A percentile compares a stretch with the other conserved stretches of the same genome.
phyloP scores from a whole-genome alignment of 92 coral and sea anemone genomes.

The Meandrina meandrites region DNA sequence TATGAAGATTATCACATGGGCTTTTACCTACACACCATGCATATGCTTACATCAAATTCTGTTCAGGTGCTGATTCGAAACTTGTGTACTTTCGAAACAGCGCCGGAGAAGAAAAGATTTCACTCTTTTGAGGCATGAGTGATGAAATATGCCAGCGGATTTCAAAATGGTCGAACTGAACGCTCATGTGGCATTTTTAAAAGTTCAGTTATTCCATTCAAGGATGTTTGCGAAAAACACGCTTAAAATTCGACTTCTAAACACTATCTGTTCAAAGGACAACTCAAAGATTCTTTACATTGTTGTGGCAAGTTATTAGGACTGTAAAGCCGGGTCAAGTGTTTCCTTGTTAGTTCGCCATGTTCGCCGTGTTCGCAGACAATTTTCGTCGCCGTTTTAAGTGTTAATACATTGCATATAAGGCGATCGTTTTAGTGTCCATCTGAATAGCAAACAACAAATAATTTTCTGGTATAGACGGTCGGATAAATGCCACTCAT shows the following conservation, averaged over 20 bases:
- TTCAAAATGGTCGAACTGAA: background rate
- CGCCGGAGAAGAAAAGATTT: background rate
- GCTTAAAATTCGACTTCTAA: background rate
- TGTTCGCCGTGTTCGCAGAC: background rate
- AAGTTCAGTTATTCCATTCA: background rate
- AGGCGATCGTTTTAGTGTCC: background rate
- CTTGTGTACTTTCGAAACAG: background rate
- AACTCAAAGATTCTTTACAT: background rate
- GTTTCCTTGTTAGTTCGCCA: background rate
- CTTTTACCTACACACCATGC: too few relatives aligned
- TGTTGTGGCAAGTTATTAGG: background rate
- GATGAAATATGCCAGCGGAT: background rate
- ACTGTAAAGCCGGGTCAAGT: background rate
- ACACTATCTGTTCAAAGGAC: background rate
- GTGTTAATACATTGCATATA: background rate
- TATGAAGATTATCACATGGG: background rate
- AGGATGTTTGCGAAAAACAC: background rate
- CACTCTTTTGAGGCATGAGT: background rate
- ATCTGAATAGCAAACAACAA: background rate
- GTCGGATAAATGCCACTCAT: background rate
- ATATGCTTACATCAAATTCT: too few relatives aligned
- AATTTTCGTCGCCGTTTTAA: background rate
- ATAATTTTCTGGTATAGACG: background rate
- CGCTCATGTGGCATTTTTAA: background rate
- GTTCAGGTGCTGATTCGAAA: constrained; percentile 6